Percentiles rank a stretch among this genome's conserved stretches.
These are phyloP conservation scores for Trypoxylon attenuatum DNA, from an alignment of 2,888 invertebrate species.

Conservation along the genomic window DNA sequence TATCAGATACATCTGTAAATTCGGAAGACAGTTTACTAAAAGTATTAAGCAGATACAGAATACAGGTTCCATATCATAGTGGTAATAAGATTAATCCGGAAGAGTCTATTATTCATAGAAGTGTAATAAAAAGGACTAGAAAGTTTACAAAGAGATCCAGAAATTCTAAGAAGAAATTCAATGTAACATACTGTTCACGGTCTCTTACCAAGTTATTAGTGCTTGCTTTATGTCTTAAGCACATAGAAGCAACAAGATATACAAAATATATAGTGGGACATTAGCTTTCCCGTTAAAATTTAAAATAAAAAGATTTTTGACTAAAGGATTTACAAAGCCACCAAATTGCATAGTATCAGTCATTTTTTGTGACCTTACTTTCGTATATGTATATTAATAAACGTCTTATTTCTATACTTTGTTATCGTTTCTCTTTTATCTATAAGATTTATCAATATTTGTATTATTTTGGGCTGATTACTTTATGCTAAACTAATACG, in stretches of 20 bases:
- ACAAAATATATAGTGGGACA: not conserved
- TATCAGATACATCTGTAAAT: not conserved
- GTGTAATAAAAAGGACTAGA: not conserved
- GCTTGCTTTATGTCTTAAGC: conserved; percentile 62
- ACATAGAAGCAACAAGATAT: conserved; percentile 56
- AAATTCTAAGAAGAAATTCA: not conserved
- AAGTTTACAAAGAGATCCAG: not conserved
- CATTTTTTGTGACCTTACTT: conserved; percentile 33
- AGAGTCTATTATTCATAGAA: not conserved
- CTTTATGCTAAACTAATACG: not conserved
- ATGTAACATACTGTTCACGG: conserved; percentile 1
- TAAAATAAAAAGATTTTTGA: conserved; percentile 2
- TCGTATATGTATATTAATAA: conserved; percentile 36
- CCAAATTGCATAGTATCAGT: no score
- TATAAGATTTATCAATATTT: not conserved
- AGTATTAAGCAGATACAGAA: conserved; percentile 20
- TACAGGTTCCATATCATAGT: conserved; percentile 23
- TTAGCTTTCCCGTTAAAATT: not conserved
- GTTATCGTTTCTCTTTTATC: conserved; percentile 24
- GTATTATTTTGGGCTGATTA: not conserved
- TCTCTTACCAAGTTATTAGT: conserved; percentile 56
- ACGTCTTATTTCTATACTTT: conserved; percentile 28
- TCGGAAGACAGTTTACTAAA: not conserved
- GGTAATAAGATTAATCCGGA: not conserved
- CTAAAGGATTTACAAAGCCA: conserved; percentile 17